Percentiles rank a stretch among this genome's conserved stretches.
phyloP scores from a whole-genome alignment of 2,113 vertebrate genomes.

The Thamnophis sirtalis region DNA sequence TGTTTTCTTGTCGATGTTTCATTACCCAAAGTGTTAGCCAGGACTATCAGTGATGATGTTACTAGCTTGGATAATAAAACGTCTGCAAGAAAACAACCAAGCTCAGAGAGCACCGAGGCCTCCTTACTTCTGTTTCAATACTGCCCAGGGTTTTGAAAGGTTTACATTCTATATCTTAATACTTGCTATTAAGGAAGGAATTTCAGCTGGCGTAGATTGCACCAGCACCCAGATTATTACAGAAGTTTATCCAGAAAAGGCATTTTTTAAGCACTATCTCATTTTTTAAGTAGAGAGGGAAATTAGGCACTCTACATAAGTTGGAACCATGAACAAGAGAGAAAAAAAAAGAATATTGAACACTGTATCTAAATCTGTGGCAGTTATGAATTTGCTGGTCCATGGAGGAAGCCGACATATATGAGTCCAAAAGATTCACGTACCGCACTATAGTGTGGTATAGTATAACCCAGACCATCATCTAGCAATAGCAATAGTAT shows the following conservation, averaged over 20 bases:
- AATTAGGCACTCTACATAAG: background rate
- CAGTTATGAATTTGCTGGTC: background rate
- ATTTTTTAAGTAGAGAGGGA: background rate
- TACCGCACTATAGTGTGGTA: background rate
- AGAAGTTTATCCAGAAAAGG: background rate
- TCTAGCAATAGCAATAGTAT: background rate
- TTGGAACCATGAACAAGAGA: background rate
- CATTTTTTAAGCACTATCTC: background rate
- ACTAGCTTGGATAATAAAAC: no score
- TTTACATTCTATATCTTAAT: background rate
- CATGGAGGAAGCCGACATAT: background rate
- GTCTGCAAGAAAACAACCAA: background rate
- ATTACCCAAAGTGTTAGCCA: background rate
- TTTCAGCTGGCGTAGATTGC: background rate
- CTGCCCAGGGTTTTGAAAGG: background rate
- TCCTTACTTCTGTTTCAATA: background rate
- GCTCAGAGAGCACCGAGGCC: background rate
- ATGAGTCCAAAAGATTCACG: background rate
- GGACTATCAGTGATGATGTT: background rate
- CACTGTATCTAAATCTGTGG: background rate
- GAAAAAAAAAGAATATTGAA: background rate
- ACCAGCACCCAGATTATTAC: background rate
- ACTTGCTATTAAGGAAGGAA: background rate
- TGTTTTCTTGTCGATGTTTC: background rate
- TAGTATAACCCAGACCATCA: background rate